phyloP scores from a whole-genome alignment of 2,888 invertebrate genomes.

The Acronicta aceris region DNA sequence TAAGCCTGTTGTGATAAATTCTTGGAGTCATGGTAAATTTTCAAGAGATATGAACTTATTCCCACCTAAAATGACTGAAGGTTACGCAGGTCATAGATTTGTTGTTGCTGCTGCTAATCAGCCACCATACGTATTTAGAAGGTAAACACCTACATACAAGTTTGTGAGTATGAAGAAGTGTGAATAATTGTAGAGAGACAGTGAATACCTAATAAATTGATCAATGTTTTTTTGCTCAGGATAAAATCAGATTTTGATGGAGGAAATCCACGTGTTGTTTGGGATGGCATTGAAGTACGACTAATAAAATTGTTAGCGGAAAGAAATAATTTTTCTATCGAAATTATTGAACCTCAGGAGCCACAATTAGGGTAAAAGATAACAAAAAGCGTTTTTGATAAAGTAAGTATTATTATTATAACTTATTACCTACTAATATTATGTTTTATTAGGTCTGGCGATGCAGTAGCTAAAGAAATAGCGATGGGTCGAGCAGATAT shows the following conservation, averaged over 20 bases:
- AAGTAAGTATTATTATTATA: too few species aligned
- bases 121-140: conserved; percentile 93
- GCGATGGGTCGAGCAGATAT: conserved; percentile 89
- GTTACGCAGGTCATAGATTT: conserved; percentile 94
- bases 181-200: too few species aligned
- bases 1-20: conserved; percentile 91
- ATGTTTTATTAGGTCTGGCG: conserved; percentile 84
- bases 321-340: conserved; percentile 92
- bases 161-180: neutral
- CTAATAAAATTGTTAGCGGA: conserved; percentile 90
- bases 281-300: conserved; percentile 94
- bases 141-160: conserved; percentile 74
- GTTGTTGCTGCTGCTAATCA: conserved; percentile 91
- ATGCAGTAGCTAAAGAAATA: conserved; percentile 90
- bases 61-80: conserved; percentile 91
- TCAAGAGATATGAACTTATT: conserved; percentile 91
- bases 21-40: conserved; percentile 91
- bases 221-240: conserved; percentile 59
- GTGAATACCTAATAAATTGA: too few species aligned
- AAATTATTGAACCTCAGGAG: conserved; percentile 90
- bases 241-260: conserved; percentile 82
- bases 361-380: conserved; percentile 70
- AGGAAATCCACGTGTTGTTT: conserved; percentile 81
- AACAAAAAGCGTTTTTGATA: neutral
- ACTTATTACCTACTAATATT: neutral